Percentiles rank a stretch among this genome's conserved stretches.
Evolutionary conservation across 2,888 invertebrate genomes (phyloP).

Genomic region (Leucania comma): DNA sequence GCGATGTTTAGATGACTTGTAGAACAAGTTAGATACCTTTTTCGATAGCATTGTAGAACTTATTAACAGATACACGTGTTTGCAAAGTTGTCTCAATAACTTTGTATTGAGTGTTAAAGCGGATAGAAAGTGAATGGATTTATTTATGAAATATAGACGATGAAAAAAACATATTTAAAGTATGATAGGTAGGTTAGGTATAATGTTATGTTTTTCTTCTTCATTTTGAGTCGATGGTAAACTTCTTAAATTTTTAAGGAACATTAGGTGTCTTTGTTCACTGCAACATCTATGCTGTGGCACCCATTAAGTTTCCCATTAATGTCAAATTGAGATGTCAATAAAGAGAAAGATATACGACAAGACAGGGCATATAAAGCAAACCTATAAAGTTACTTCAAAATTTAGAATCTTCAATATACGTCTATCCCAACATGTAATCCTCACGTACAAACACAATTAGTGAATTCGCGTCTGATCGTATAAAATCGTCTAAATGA

Average conservation of each 20-base stretch:
- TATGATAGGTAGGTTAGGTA: too few relatives aligned
- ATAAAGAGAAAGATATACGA: not conserved
- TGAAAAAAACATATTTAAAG: not conserved
- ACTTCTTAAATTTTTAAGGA: too few relatives aligned
- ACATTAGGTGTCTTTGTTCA: too few relatives aligned
- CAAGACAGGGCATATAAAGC: not conserved
- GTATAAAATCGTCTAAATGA: constrained; percentile 46
- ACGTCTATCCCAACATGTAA: constrained; percentile 1
- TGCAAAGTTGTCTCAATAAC: not conserved
- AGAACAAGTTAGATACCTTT: constrained; percentile 26
- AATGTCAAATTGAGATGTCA: not conserved
- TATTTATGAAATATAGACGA: not conserved
- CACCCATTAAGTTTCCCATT: too few relatives aligned
- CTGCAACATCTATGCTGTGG: too few relatives aligned
- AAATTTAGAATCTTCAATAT: not conserved
- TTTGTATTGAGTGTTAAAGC: not conserved
- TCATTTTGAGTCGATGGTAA: too few relatives aligned
- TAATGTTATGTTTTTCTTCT: too few relatives aligned
- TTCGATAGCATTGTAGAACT: constrained; percentile 11
- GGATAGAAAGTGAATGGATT: not conserved
- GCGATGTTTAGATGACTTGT: constrained; percentile 34
- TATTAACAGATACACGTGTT: not conserved
- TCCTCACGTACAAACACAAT: constrained; percentile 32
- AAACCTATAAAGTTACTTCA: constrained; percentile 1
- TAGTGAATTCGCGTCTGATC: constrained; percentile 46